Conservation (phyloP, 2,797 vertebrate species). For the Siniperca undulata region DNA sequence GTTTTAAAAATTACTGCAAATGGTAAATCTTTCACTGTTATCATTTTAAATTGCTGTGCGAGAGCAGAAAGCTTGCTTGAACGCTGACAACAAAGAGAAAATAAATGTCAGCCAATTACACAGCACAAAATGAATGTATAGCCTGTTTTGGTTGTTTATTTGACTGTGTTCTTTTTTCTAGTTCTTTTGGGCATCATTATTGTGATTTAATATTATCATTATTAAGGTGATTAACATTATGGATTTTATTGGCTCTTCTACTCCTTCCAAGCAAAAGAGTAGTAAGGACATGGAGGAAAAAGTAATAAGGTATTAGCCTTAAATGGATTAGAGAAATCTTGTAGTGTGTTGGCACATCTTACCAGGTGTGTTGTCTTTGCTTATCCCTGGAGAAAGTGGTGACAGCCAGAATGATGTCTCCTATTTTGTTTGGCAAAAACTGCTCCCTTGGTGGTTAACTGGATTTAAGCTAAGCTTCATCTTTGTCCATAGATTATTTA, state of each 20-base stretch:
- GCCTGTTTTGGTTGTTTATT: too few species aligned
- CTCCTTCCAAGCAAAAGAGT: background rate
- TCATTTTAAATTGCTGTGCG: too few species aligned
- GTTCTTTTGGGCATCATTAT: too few species aligned
- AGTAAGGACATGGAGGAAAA: background rate
- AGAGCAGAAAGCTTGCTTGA: too few species aligned
- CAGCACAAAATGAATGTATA: too few species aligned
- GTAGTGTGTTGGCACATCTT: background rate
- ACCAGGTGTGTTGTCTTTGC: constrained; percentile 11
- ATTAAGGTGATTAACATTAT: background rate
- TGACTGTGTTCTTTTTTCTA: too few species aligned
- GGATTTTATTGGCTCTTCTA: background rate
- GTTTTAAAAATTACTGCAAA: too few species aligned
- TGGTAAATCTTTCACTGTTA: too few species aligned
- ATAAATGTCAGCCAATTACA: too few species aligned
- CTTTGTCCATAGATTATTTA: background rate
- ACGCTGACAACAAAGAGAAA: too few species aligned
- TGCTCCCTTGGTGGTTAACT: constrained; percentile 33
- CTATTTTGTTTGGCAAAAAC: constrained; percentile 31
- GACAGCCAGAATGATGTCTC: constrained; percentile 42
- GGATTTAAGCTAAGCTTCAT: constrained; percentile 16
- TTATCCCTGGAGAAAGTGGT: constrained; percentile 29
- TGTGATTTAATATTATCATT: constrained; percentile 6
- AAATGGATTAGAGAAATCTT: constrained; percentile 22
- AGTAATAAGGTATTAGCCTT: constrained; percentile 2